Conservation (phyloP, 2,113 vertebrate species). For the Odobenus rosmarus region DNA sequence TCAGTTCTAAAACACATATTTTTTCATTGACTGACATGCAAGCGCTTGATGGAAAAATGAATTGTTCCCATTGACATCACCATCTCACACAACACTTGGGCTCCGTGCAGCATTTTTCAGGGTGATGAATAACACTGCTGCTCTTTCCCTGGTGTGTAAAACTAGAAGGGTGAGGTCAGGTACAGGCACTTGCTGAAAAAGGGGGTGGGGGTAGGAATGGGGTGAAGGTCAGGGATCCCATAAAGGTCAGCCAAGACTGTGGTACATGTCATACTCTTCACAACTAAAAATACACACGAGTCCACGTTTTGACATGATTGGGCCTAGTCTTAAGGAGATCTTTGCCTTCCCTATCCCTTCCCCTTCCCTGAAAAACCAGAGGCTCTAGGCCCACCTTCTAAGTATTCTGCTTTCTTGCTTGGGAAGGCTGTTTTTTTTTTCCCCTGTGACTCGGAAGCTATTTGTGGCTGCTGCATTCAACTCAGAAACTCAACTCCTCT, state of each 20-base stretch:
- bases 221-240: neutral
- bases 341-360: too few relatives aligned
- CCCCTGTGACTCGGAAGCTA: neutral
- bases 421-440: neutral
- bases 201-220: neutral
- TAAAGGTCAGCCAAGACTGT: neutral
- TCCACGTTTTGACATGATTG: neutral
- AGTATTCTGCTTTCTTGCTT: neutral
- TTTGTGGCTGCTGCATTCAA: neutral
- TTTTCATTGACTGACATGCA: constrained; percentile 70
- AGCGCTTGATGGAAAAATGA: constrained; percentile 72
- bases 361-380: too few relatives aligned
- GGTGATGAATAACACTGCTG: neutral
- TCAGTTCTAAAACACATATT: constrained; percentile 66
- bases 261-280: neutral
- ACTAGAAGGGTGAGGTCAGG: neutral
- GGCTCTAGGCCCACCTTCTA: neutral
- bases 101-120: neutral
- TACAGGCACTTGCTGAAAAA: neutral
- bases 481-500: neutral
- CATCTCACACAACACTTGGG: neutral
- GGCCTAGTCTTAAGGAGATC: too few relatives aligned
- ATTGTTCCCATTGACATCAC: constrained; percentile 68
- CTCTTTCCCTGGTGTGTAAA: neutral
- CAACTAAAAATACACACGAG: neutral